Evolutionary conservation across 1,140 invertebrate species (phyloP), one percentile per base, ranked within the genome.

Genomic region (Vanessa atalanta): DNA sequence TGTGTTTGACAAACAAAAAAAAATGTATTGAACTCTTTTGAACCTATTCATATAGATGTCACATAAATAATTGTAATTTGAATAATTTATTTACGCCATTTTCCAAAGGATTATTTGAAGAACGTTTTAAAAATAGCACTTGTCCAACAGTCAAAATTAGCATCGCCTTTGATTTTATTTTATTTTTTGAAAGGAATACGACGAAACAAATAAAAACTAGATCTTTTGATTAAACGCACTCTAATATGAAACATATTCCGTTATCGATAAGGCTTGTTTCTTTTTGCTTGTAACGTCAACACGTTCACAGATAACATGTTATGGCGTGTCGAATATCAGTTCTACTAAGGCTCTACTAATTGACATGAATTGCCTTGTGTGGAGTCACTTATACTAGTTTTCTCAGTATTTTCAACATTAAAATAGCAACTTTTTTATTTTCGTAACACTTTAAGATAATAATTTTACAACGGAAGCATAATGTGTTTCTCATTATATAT

Each of bases 331-430:
- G 68, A 70, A 57, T 26, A 57, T 63, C 57, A 63, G 55, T 15
- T 37, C 68, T 63, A 48, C 20, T 70, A 70, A 63, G 68, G 68
- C 43, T 23, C 15, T 68, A 66, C 55, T 72, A 72, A 76, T 76
- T 72, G 74, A 76, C 74, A 72, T 76, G 74, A 72, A 72, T 76
- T 67, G 57, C 74, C 70, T 72, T 76, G 4, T 72, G 74, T 51
- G 50, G 64, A 51, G 23, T 50, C 65, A 51, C 65, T 66, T 66
- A 66, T 66, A 66, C 57, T 37, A 61, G 57, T 61, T 61, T 12
- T 61, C 57, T 61, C 14, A 61, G 57, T 61, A 61, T 61, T 61
- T 61, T 61, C 57, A 61, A 61, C 57, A 61, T 61, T 61, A 61
- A 61, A 61, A 37, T 61, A 61, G 31, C 57, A 31, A 14, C 57